Conservation (phyloP, 2,113 vertebrate genomes). For the Microcebus murinus region DNA sequence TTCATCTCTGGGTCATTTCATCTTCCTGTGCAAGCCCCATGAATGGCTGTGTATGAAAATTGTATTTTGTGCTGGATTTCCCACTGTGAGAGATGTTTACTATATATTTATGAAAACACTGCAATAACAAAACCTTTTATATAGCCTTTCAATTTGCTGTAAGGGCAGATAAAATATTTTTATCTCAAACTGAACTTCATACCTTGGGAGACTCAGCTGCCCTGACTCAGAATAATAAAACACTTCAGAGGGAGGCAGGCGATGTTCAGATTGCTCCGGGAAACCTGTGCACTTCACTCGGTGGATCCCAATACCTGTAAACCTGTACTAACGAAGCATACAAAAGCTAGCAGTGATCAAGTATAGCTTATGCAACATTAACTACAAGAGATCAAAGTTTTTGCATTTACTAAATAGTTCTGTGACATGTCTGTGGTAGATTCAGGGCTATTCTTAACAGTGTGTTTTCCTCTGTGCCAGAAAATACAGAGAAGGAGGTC, state of each 20-base stretch:
- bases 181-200: conserved; percentile 77
- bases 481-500: not conserved
- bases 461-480: not conserved
- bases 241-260: conserved; percentile 57
- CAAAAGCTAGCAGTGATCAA: not conserved
- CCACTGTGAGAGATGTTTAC: conserved; percentile 65
- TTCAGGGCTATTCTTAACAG: not conserved
- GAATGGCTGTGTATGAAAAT: conserved; percentile 68
- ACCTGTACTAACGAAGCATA: not conserved
- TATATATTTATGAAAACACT: conserved; percentile 72
- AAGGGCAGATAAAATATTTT: conserved; percentile 67
- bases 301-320: not conserved
- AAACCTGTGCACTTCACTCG: not conserved
- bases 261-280: not conserved
- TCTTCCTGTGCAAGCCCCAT: conserved; percentile 20
- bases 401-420: not conserved
- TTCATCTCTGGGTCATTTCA: conserved; percentile 61
- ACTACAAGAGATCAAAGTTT: not conserved
- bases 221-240: conserved; percentile 72
- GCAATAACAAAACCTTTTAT: conserved; percentile 78
- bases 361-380: not conserved
- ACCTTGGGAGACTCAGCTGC: conserved; percentile 69
- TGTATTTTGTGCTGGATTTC: conserved; percentile 15
- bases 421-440: rapidly evolving
- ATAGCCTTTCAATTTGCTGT: conserved; percentile 78